Conservation (phyloP, 2,888 invertebrate species). For the Corythucha ciliata region DNA sequence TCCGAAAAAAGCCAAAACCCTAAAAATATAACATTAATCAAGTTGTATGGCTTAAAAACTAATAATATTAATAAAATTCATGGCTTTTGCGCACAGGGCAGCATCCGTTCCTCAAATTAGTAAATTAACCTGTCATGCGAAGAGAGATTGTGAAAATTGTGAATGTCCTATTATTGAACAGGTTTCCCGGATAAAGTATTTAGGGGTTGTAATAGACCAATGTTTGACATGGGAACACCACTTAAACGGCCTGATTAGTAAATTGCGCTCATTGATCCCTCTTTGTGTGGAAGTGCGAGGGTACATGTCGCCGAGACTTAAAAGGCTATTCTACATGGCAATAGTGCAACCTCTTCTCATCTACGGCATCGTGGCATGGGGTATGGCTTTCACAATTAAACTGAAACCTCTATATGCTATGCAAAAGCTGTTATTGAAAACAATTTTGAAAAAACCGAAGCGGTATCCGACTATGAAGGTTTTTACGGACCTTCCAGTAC, state of each 20-base stretch:
- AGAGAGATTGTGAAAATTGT: constrained; percentile 5
- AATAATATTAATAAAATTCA: too few relatives aligned
- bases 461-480: constrained; percentile 8
- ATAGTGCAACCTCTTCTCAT: constrained; percentile 8
- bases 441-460: constrained; percentile 4
- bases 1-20: too few relatives aligned
- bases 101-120: constrained; percentile 12
- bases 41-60: too few relatives aligned
- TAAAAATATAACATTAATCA: too few relatives aligned
- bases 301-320: constrained; percentile 7
- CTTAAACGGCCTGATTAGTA: constrained; percentile 1
- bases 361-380: constrained; percentile 13
- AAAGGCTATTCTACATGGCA: constrained; percentile 6
- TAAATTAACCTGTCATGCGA: constrained; percentile 10
- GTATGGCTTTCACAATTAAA: not conserved
- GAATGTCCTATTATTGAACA: constrained; percentile 9
- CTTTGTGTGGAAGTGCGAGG: constrained; percentile 5
- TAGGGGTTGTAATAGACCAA: constrained; percentile 6
- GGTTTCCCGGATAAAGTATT: constrained; percentile 5
- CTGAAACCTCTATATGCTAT: not conserved
- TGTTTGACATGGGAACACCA: constrained; percentile 9
- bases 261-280: constrained; percentile 7
- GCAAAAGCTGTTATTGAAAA: constrained; percentile 9
- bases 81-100: constrained; percentile 6
- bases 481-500: constrained; percentile 4